A percentile compares a stretch with the other conserved stretches of the same genome.
Evolutionary conservation across 2,113 vertebrate species (phyloP).

Genomic region (Brachyhypopomus occidentalis): DNA sequence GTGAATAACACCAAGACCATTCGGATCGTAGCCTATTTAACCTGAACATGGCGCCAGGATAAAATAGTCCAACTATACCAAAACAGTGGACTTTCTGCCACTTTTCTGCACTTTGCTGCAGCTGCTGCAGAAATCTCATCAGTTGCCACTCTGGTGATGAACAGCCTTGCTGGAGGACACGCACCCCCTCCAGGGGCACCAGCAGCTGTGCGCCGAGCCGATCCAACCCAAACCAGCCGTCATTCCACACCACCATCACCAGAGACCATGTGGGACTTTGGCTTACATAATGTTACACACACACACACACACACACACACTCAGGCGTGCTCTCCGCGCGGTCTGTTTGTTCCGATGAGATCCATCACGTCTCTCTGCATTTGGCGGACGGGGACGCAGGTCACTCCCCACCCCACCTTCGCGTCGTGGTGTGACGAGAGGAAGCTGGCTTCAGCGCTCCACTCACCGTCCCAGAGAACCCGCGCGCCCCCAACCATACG

Average conservation of each 20-base stretch:
- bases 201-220: no score
- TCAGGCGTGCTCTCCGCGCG: background rate
- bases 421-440: conserved; percentile 46
- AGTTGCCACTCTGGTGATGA: no score
- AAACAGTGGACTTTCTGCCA: no score
- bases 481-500: background rate
- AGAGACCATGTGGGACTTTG: background rate
- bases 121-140: no score
- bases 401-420: conserved; percentile 40
- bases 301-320: background rate
- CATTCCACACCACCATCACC: background rate
- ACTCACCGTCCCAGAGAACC: conserved; percentile 57
- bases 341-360: background rate
- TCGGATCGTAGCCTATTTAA: no score
- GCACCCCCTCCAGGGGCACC: no score
- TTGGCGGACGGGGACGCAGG: background rate
- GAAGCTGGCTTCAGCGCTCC: conserved; percentile 32
- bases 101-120: no score
- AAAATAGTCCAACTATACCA: no score
- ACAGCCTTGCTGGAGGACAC: no score
- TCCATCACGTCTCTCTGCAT: background rate
- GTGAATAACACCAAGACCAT: no score
- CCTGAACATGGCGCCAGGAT: no score
- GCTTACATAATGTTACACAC: background rate
- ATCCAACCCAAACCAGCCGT: no score